phyloP scores from a whole-genome alignment of 1,140 invertebrate species.

The Pogonus chalceus region DNA sequence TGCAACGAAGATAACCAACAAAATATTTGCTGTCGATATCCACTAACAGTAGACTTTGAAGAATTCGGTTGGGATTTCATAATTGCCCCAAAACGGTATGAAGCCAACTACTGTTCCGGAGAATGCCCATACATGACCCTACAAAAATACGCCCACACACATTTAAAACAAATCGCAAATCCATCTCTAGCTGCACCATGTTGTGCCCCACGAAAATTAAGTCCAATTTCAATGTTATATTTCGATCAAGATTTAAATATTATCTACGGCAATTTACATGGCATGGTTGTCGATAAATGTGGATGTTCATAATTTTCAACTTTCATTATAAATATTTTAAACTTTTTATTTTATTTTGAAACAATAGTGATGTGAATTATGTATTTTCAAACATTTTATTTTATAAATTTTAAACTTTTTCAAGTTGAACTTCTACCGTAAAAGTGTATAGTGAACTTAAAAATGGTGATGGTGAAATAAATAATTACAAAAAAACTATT shows the following conservation, averaged over 20 bases:
- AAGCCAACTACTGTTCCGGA: conserved; percentile 93
- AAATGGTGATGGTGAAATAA: too few relatives aligned
- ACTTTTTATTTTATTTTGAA: not conserved
- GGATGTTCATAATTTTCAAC: conserved; percentile 78
- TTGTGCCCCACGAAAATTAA: conserved; percentile 81
- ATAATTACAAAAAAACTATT: too few relatives aligned
- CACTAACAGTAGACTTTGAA: conserved; percentile 89
- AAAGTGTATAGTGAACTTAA: too few relatives aligned
- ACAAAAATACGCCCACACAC: conserved; percentile 87
- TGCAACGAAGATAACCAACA: conserved; percentile 70
- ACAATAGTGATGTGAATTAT: not conserved
- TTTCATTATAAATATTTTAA: too few relatives aligned
- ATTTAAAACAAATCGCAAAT: conserved; percentile 68
- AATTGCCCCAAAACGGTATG: conserved; percentile 89
- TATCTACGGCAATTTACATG: conserved; percentile 76
- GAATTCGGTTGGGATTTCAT: conserved; percentile 98
- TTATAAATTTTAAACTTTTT: too few relatives aligned
- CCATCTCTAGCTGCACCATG: conserved; percentile 70
- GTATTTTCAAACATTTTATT: too few relatives aligned
- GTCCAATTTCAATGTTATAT: conserved; percentile 85
- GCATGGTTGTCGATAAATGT: conserved; percentile 89
- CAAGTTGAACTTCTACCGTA: too few relatives aligned
- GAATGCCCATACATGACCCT: conserved; percentile 86
- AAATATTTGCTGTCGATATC: conserved; percentile 78
- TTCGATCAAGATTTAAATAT: conserved; percentile 83